phyloP scores from a whole-genome alignment of 2,888 invertebrate genomes.

The Lochmaea crataegi region DNA sequence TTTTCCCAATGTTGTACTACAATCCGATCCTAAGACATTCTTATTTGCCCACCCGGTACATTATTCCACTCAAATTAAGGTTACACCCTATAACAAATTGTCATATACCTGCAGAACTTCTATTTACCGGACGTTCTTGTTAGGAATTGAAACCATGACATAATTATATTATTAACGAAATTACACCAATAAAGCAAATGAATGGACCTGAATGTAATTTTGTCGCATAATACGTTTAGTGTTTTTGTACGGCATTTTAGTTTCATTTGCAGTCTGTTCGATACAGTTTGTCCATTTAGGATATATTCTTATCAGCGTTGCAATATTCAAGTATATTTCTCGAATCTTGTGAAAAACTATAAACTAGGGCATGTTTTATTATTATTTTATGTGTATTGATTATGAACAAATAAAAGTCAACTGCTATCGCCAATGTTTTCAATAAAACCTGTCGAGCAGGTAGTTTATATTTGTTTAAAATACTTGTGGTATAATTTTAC shows the following conservation, averaged over 20 bases:
- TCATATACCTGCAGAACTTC: slow-evolving; percentile 5
- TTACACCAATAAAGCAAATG: slow-evolving; percentile 18
- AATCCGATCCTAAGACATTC: too few species aligned
- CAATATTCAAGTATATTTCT: not conserved
- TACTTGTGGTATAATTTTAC: not conserved
- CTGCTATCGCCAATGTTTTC: too few species aligned
- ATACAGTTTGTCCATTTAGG: too few species aligned
- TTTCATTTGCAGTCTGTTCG: not conserved
- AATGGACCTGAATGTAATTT: slow-evolving; percentile 9
- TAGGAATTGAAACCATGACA: slow-evolving; percentile 21
- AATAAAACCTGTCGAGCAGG: not conserved
- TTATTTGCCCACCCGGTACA: too few species aligned
- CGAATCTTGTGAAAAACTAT: too few species aligned
- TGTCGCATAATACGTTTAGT: not conserved
- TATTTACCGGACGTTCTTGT: slow-evolving; percentile 19
- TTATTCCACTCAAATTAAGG: not conserved
- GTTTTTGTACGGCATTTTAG: not conserved
- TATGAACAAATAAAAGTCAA: too few species aligned
- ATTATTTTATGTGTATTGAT: not conserved
- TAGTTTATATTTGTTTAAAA: not conserved
- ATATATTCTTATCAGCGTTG: too few species aligned
- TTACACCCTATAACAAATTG: slow-evolving; percentile 6
- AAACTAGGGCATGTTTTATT: not conserved
- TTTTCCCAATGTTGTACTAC: too few species aligned
- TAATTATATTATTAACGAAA: slow-evolving; percentile 20